Evolutionary conservation across 1,140 invertebrate species (phyloP).

Genomic region (Atta colombica): DNA sequence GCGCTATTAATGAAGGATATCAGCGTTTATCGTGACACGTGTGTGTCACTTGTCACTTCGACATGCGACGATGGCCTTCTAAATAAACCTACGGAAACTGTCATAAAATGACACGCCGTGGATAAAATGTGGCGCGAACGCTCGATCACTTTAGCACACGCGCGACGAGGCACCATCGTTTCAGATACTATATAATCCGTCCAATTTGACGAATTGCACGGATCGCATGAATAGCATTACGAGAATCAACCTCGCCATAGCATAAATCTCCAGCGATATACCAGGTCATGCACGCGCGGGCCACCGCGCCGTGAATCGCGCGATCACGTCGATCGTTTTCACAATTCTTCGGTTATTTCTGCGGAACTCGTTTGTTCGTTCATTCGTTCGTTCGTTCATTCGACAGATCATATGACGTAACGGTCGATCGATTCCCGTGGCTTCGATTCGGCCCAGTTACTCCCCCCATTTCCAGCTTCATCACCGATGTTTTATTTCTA

Average conservation of each 20-base stretch:
- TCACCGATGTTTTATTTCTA: slow-evolving; percentile 51
- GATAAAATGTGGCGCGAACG: slow-evolving; percentile 7
- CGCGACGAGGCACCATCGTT: background rate
- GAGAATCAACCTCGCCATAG: slow-evolving; percentile 36
- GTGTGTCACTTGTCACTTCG: slow-evolving; percentile 25
- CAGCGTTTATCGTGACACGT: slow-evolving; percentile 31
- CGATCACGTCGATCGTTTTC: background rate
- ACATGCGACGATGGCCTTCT: background rate
- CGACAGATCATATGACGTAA: slow-evolving; percentile 26
- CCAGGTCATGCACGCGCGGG: background rate
- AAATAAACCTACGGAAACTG: slow-evolving; percentile 4
- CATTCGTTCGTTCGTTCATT: background rate
- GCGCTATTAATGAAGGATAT: background rate
- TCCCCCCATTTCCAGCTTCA: background rate
- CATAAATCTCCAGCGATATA: slow-evolving; percentile 44
- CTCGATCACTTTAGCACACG: background rate
- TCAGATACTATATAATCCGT: slow-evolving; percentile 45
- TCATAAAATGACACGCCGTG: background rate
- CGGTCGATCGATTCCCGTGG: slow-evolving; percentile 31
- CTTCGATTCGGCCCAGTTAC: slow-evolving; percentile 31
- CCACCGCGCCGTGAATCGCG: background rate
- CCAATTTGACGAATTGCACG: slow-evolving; percentile 57
- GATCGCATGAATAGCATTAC: slow-evolving; percentile 48
- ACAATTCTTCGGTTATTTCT: background rate
- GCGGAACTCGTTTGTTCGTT: background rate